Conservation (phyloP, 2,113 vertebrate species). For the Chlamydotis undulata region DNA sequence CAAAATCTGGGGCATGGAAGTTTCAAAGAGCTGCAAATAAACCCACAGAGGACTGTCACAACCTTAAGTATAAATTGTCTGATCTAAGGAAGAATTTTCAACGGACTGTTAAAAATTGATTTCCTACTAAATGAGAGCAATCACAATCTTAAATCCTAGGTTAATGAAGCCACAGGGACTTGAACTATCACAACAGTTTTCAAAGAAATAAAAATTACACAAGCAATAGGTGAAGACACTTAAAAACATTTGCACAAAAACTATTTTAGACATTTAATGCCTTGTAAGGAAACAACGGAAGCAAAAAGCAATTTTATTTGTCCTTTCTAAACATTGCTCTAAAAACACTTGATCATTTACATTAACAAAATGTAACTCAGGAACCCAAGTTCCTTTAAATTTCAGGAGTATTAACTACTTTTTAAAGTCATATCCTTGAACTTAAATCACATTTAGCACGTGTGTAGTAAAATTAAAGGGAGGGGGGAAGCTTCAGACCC, state of each 20-base stretch:
- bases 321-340: not conserved
- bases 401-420: not conserved
- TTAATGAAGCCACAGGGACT: not conserved
- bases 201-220: not conserved
- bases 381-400: not conserved
- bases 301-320: not conserved
- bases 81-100: not conserved
- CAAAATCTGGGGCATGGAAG: not conserved
- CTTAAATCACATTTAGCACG: not conserved
- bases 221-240: not conserved
- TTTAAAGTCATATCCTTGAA: not conserved
- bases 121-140: not conserved
- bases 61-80: not conserved
- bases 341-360: not conserved
- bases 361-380: not conserved
- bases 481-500: not conserved
- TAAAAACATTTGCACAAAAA: not conserved
- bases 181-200: not conserved
- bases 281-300: not conserved
- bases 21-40: not conserved
- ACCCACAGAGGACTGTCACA: not conserved
- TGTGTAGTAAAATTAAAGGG: not conserved
- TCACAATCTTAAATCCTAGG: not conserved
- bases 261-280: not conserved
- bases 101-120: not conserved